phyloP scores from a whole-genome alignment of 2,113 vertebrate species.

The Colinus virginianus region DNA sequence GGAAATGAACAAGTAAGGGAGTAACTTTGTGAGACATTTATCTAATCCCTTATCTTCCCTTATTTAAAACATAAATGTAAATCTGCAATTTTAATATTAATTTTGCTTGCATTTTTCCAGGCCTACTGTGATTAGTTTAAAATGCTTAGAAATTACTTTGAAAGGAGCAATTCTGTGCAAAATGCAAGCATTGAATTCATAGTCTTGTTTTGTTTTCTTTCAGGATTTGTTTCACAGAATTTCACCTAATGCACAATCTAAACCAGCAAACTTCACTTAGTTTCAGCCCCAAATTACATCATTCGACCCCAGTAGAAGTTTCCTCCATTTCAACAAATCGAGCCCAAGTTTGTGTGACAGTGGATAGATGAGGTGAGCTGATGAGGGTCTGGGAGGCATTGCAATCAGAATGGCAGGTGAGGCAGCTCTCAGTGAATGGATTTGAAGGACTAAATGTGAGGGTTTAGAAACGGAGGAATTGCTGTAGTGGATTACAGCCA shows the following conservation, averaged over 20 bases:
- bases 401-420: slow-evolving; percentile 58
- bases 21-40: background rate
- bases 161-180: background rate
- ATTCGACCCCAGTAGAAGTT: slow-evolving; percentile 34
- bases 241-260: slow-evolving; percentile 13
- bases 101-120: background rate
- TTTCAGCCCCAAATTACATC: slow-evolving; percentile 47
- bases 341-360: slow-evolving; percentile 62
- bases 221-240: slow-evolving; percentile 44
- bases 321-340: slow-evolving; percentile 44
- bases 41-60: background rate
- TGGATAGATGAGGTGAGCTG: slow-evolving; percentile 64
- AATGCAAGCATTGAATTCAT: slow-evolving; percentile 9
- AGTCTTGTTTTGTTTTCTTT: slow-evolving; percentile 29
- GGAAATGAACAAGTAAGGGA: background rate
- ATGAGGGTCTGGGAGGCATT: slow-evolving; percentile 56
- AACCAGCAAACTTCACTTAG: slow-evolving; percentile 42
- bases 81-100: background rate
- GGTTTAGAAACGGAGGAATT: slow-evolving; percentile 28
- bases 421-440: slow-evolving; percentile 37
- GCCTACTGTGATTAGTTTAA: background rate
- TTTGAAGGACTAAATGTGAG: slow-evolving; percentile 46
- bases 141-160: background rate
- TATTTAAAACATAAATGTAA: background rate
- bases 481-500: background rate